Evolutionary conservation across 2,888 invertebrate species (phyloP), one percentile per base, ranked within the genome.

Genomic region (Cephus pulcher): DNA sequence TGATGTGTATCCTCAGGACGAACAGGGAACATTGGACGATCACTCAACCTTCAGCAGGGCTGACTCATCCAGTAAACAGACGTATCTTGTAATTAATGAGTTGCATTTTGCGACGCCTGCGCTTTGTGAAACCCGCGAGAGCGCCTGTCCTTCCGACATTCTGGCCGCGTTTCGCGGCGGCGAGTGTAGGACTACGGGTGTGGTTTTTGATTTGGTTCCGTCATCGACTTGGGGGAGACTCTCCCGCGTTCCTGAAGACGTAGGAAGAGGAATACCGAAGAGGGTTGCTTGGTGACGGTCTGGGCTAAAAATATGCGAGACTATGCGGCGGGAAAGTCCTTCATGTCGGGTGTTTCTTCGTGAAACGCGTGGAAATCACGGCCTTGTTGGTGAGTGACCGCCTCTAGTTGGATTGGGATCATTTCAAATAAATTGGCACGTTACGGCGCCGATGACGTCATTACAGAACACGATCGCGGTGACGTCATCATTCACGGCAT

Each of bases 151-250:
- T 78, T 82, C 79, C 73, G 79, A 78, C 73, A 81, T 82, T 80
- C 82, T 34, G 80, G 80, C 82, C 78, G 71, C 78, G 78, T 69
- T 75, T 70, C 76, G 79, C 80, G 76, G 68, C 69, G 76, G 73
- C 37, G 78, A 80, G 80, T 78, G 83, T 79, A 77, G 80, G 77
- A 80, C 81, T 83, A 84, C 85, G 89, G 89, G 89, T 87, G 89
- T 89, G 89, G 88, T 88, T 86, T 88, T 86, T 83, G 82, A 82
- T 80, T 80, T 80, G 75, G 78, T 71, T 37, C 78, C 73, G 82
- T 82, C 81, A 81, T 76, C 73, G 75, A 69, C 74, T 78, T 69
- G 82, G 74, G 76, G 70, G 79, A 78, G 73, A 40, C 73, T 69
- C 56, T 32, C 70, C 33, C 34, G 34, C 34, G 74, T 56, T 23